A percentile compares a stretch with the other conserved stretches of the same genome.
Evolutionary conservation across 2,113 vertebrate genomes (phyloP).

Genomic region (Plotosus lineatus): DNA sequence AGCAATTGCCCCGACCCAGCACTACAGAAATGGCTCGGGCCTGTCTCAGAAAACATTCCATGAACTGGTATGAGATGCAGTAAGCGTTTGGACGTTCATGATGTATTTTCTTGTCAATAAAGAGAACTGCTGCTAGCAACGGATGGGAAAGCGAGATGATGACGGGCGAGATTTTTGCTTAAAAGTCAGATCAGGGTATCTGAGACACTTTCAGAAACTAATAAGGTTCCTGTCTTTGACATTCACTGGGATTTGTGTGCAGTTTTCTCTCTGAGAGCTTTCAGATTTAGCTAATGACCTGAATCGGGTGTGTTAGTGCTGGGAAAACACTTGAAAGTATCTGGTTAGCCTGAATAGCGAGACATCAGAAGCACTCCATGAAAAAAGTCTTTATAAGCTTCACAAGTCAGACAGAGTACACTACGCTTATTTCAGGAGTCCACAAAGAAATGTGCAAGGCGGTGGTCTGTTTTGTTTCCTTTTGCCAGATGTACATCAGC

Average conservation of each 20-base stretch:
- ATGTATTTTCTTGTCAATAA: no score
- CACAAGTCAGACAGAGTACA: not conserved
- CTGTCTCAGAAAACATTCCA: not conserved
- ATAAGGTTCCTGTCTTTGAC: not conserved
- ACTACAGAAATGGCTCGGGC: not conserved
- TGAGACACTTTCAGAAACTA: not conserved
- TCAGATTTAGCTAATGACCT: slow-evolving; percentile 18
- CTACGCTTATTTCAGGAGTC: not conserved
- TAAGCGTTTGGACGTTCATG: no score
- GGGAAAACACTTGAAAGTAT: slow-evolving; percentile 12
- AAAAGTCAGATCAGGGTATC: not conserved
- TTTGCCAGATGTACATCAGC: not conserved
- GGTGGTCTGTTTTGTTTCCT: rapidly evolving
- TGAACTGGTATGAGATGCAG: not conserved
- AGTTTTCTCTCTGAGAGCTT: slow-evolving; percentile 10
- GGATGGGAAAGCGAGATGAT: no score
- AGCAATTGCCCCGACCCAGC: not conserved
- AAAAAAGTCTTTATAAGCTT: not conserved
- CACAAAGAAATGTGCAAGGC: not conserved
- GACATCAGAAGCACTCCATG: not conserved
- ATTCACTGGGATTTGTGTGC: no score
- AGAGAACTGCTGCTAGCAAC: no score
- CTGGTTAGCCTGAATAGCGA: not conserved
- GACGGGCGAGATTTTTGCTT: no score
- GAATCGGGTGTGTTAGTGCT: slow-evolving; percentile 32